These are phyloP conservation scores for Oncopodura yosiiana DNA, from an alignment of 1,140 invertebrate species.

Conservation along the genomic window DNA sequence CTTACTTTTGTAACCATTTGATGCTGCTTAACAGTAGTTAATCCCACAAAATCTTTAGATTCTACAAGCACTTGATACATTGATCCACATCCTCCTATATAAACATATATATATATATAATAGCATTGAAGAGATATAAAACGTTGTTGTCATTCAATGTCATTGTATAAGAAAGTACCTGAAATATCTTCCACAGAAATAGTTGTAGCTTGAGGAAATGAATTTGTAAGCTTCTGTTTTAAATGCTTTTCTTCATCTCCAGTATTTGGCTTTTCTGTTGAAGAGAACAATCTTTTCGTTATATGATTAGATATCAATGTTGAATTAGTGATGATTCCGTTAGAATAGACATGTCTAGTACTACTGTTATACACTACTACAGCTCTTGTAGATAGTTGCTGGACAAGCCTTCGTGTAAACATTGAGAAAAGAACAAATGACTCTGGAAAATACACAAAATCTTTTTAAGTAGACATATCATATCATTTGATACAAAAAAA, in stretches of 20 bases:
- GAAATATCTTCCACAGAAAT: constrained; percentile 64
- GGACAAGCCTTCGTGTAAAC: too few relatives aligned
- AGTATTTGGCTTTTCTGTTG: too few relatives aligned
- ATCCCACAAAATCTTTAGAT: constrained; percentile 62
- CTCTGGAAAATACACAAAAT: too few relatives aligned
- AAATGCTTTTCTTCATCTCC: constrained; percentile 17
- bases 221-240: constrained; percentile 25
- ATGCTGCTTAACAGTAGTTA: constrained; percentile 69
- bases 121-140: not conserved
- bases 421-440: too few relatives aligned
- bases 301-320: too few relatives aligned
- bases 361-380: too few relatives aligned
- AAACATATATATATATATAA: constrained; percentile 19
- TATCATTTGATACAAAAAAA: too few relatives aligned
- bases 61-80: constrained; percentile 76
- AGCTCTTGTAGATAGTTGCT: too few relatives aligned
- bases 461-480: too few relatives aligned
- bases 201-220: constrained; percentile 54
- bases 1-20: constrained; percentile 60
- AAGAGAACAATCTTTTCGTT: too few relatives aligned
- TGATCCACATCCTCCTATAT: constrained; percentile 68
- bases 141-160: not conserved
- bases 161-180: constrained; percentile 37
- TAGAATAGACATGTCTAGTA: too few relatives aligned
- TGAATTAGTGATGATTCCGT: too few relatives aligned